A percentile compares a stretch with the other conserved stretches of the same genome.
Conservation (phyloP, 2,797 vertebrate species). For the Xiphophorus birchmanni region DNA sequence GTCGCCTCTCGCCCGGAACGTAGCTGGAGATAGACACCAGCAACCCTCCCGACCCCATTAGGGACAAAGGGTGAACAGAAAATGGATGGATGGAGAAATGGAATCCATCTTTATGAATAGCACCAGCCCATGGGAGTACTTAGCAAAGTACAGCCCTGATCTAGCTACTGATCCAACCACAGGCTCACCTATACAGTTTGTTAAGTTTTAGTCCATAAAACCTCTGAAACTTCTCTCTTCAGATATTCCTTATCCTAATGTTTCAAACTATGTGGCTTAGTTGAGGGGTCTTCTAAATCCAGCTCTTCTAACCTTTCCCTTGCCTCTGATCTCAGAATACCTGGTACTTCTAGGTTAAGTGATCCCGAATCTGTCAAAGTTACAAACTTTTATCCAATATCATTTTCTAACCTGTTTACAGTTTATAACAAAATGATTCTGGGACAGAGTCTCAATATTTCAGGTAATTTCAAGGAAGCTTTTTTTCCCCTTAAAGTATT, state of each 20-base stretch:
- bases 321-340: too few species aligned
- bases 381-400: too few species aligned
- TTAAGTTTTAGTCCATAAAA: too few species aligned
- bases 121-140: background rate
- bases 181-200: too few species aligned
- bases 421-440: background rate
- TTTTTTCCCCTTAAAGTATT: background rate
- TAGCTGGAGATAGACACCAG: too few species aligned
- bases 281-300: too few species aligned
- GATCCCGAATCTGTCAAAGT: too few species aligned
- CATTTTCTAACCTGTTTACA: background rate
- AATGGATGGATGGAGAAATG: background rate
- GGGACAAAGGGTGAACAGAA: too few species aligned
- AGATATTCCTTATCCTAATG: background rate
- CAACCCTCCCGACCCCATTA: too few species aligned
- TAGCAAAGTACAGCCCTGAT: background rate
- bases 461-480: background rate
- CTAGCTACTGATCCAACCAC: background rate
- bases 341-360: too few species aligned
- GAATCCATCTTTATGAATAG: background rate
- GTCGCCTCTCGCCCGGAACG: too few species aligned
- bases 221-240: background rate
- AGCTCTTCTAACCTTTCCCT: too few species aligned
- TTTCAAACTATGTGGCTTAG: background rate
- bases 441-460: background rate